These are phyloP conservation scores for Apocheima hispidaria DNA, from an alignment of 2,888 invertebrate species.

Conservation along the genomic window DNA sequence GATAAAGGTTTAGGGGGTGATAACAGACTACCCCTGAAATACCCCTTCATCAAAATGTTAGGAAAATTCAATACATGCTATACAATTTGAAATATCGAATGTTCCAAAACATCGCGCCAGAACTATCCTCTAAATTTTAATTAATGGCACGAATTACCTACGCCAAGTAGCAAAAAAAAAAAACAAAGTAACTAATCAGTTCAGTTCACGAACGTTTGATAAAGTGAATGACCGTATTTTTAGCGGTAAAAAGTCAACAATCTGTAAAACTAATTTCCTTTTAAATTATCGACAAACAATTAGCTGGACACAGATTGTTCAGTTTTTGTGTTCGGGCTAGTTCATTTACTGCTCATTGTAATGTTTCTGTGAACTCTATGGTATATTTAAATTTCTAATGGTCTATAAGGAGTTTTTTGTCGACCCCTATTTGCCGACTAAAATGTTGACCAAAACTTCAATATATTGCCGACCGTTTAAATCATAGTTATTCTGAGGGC, in stretches of 20 bases:
- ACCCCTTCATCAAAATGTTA: no score
- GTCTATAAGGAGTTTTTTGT: not conserved
- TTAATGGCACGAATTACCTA: no score
- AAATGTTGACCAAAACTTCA: no score
- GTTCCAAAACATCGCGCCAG: no score
- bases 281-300: conserved; percentile 29
- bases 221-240: conserved; percentile 27
- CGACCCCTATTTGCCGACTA: no score
- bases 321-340: conserved; percentile 32
- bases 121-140: no score
- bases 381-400: not conserved
- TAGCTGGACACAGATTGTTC: conserved; percentile 21
- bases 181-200: conserved; percentile 12
- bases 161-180: not conserved
- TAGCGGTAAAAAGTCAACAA: conserved; percentile 6
- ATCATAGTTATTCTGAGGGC: no score
- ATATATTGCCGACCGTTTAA: no score
- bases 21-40: no score
- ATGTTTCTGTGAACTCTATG: conserved; percentile 15
- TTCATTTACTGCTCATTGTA: conserved; percentile 10
- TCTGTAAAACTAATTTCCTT: conserved; percentile 31
- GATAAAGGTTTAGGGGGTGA: no score
- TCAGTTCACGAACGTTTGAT: conserved; percentile 17
- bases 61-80: no score
- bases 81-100: no score